Evolutionary conservation across 1,140 invertebrate genomes (phyloP).

Genomic region (Leptopilina clavipes): DNA sequence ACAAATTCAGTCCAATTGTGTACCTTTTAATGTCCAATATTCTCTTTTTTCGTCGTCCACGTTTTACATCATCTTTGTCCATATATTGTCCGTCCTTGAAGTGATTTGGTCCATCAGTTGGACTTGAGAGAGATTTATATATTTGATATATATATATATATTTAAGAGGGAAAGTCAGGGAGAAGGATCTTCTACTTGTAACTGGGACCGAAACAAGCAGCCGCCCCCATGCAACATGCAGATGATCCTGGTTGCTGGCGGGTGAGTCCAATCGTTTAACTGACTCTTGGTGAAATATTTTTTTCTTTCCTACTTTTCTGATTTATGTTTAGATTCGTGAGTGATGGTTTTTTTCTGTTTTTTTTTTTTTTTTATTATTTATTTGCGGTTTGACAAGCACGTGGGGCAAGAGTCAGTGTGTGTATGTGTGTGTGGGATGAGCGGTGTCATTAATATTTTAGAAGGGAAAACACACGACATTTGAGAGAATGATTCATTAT

Average conservation of each 20-base stretch:
- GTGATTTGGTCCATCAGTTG: not conserved
- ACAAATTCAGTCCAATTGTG: not conserved
- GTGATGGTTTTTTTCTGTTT: not conserved
- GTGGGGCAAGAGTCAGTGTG: not conserved
- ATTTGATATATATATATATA: no score
- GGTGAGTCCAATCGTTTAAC: conserved; percentile 68
- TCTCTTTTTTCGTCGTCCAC: no score
- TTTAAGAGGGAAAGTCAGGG: not conserved
- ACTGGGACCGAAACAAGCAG: conserved; percentile 62
- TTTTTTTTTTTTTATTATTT: not conserved
- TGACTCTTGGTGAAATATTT: not conserved
- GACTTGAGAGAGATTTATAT: not conserved
- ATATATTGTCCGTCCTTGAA: conserved; percentile 14
- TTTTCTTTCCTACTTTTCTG: not conserved
- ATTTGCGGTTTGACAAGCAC: conserved; percentile 3
- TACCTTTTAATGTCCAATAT: no score
- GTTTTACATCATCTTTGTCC: no score
- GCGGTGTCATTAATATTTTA: conserved; percentile 15
- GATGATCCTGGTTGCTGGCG: conserved; percentile 74
- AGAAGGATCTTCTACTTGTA: conserved; percentile 32
- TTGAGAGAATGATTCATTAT: no score
- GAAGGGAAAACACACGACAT: not conserved
- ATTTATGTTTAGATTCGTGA: not conserved
- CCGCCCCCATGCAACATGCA: conserved; percentile 74
- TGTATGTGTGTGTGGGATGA: not conserved